Conservation (phyloP, 2,888 invertebrate genomes). For the Scaptodrosophila latifasciaeformis region DNA sequence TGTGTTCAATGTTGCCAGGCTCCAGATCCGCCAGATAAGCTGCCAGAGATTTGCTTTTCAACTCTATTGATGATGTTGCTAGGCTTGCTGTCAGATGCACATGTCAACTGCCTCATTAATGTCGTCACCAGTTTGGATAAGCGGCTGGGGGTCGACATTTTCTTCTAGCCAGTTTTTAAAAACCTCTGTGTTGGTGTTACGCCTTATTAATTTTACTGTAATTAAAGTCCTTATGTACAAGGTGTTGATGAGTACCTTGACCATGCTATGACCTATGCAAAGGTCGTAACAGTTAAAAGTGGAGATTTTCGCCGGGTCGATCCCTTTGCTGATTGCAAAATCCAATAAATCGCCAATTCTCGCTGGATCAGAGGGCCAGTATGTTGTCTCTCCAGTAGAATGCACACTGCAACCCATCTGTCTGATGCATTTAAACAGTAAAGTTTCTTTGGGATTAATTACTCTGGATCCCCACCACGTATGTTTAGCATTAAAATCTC, state of each 20-base stretch:
- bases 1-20: constrained; percentile 5
- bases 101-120: constrained; percentile 7
- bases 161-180: constrained; percentile 7
- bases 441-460: constrained; percentile 2
- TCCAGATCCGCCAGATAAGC: constrained; percentile 2
- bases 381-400: constrained; percentile 6
- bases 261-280: constrained; percentile 3
- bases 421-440: neutral
- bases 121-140: neutral
- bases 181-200: neutral
- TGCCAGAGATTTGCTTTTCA: constrained; percentile 4
- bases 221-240: too few species aligned
- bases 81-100: too few species aligned
- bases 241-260: constrained; percentile 4
- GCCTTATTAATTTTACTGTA: neutral
- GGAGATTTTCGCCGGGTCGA: constrained; percentile 5
- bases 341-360: constrained; percentile 1
- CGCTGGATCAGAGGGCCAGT: constrained; percentile 6
- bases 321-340: constrained; percentile 5
- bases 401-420: constrained; percentile 5
- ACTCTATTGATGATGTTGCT: too few species aligned
- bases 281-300: constrained; percentile 1
- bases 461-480: too few species aligned
- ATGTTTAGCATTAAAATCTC: too few species aligned
- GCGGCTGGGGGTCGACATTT: neutral